Conservation (phyloP, 2,797 vertebrate genomes). For the Pyrocephalus nanus region DNA sequence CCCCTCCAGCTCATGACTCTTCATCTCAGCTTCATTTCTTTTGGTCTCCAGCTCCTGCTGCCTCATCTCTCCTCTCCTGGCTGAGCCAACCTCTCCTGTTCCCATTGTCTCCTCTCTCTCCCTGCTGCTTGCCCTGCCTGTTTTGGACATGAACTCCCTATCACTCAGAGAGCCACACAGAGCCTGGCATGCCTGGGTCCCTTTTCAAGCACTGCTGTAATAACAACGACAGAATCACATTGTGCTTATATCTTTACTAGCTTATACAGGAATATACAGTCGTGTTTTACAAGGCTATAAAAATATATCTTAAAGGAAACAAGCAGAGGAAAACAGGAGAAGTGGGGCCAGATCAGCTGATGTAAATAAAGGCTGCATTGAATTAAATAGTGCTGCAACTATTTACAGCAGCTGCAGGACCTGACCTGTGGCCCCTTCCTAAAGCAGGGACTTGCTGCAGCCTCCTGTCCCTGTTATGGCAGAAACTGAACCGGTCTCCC, state of each 20-base stretch:
- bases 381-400: slow-evolving; percentile 23
- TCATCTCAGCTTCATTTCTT: neutral
- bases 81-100: neutral
- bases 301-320: slow-evolving; percentile 58
- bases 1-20: fast-evolving
- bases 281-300: slow-evolving; percentile 62
- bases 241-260: slow-evolving; percentile 38
- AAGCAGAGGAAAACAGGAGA: slow-evolving; percentile 40
- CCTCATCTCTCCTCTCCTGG: neutral
- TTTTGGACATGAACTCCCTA: neutral
- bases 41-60: neutral
- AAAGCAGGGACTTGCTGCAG: neutral
- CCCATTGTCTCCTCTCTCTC: neutral
- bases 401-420: slow-evolving; percentile 58
- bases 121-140: neutral
- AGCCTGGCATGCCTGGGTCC: neutral
- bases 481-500: neutral
- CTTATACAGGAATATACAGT: slow-evolving; percentile 48
- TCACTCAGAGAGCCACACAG: neutral
- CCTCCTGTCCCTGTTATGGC: neutral
- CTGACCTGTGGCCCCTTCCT: neutral
- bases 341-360: slow-evolving; percentile 56
- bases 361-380: slow-evolving; percentile 60
- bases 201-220: neutral
- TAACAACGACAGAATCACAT: neutral